phyloP scores from a whole-genome alignment of 2,797 vertebrate species.

The Valencia hispanica region DNA sequence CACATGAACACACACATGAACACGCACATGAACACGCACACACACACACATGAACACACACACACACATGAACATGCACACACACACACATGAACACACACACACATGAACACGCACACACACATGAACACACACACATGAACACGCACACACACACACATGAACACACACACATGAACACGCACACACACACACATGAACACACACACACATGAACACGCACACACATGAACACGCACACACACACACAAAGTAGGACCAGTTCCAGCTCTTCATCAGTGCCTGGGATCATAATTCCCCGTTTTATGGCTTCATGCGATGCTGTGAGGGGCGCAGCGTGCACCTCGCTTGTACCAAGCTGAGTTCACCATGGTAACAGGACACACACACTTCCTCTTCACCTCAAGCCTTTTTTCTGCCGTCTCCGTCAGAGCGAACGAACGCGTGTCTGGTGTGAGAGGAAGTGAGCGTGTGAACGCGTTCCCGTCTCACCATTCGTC shows the following conservation, averaged over 20 bases:
- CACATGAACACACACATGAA: neutral
- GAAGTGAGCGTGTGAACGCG: conserved; percentile 1
- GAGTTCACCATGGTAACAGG: conserved; percentile 75
- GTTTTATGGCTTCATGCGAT: conserved; percentile 46
- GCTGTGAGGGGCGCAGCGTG: conserved; percentile 69
- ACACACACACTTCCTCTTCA: conserved; percentile 55
- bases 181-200: no score
- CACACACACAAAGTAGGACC: conserved; percentile 5
- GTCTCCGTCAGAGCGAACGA: conserved; percentile 14
- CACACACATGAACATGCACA: conserved; percentile 13
- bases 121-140: neutral
- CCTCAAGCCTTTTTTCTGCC: conserved; percentile 29
- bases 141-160: conserved; percentile 1
- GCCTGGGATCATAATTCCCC: neutral
- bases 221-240: no score
- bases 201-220: no score
- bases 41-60: conserved; percentile 14
- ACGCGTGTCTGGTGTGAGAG: conserved; percentile 1
- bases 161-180: conserved; percentile 15
- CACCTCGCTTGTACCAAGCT: conserved; percentile 43
- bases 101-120: no score
- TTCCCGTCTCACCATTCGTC: no score
- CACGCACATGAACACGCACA: no score
- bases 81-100: no score
- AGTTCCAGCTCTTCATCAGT: conserved; percentile 32